These are phyloP conservation scores for Brachylomia viminalis DNA, from an alignment of 2,888 invertebrate species.

Conservation along the genomic window DNA sequence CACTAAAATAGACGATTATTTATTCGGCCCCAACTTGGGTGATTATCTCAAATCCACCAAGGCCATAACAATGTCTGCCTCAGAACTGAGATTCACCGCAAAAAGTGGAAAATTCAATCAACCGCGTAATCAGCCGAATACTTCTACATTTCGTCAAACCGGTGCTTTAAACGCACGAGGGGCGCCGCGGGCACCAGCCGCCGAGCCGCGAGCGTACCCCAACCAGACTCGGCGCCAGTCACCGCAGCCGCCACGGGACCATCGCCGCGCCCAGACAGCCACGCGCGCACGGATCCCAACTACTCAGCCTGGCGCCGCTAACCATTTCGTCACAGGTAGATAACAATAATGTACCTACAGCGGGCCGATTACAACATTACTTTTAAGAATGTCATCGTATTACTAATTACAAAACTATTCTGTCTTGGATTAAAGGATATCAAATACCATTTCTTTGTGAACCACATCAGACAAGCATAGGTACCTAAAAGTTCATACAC, in stretches of 20 bases:
- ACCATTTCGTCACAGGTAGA: constrained; percentile 9
- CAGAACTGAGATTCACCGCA: neutral
- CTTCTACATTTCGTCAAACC: neutral
- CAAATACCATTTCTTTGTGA: constrained; percentile 11
- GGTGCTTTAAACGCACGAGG: constrained; percentile 32
- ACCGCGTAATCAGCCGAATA: neutral
- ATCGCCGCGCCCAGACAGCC: no score
- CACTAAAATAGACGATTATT: constrained; percentile 7
- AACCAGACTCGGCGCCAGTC: neutral
- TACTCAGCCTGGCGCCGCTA: constrained; percentile 12
- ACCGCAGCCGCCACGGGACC: constrained; percentile 1
- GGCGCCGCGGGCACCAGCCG: constrained; percentile 9
- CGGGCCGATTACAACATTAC: constrained; percentile 11
- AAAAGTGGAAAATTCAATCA: neutral
- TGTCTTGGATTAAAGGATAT: constrained; percentile 18
- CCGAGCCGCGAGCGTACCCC: constrained; percentile 16
- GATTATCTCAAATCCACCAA: constrained; percentile 29
- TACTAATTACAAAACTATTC: constrained; percentile 5
- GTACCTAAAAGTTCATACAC: neutral
- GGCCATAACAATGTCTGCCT: constrained; percentile 16
- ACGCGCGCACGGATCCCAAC: neutral
- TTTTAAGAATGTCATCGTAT: neutral
- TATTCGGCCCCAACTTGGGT: constrained; percentile 14
- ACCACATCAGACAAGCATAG: no score
- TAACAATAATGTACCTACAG: constrained; percentile 4